Percentiles rank a stretch among this genome's conserved stretches.
Evolutionary conservation across 1,140 invertebrate species (phyloP).

Genomic region (Calephelis virginiensis): DNA sequence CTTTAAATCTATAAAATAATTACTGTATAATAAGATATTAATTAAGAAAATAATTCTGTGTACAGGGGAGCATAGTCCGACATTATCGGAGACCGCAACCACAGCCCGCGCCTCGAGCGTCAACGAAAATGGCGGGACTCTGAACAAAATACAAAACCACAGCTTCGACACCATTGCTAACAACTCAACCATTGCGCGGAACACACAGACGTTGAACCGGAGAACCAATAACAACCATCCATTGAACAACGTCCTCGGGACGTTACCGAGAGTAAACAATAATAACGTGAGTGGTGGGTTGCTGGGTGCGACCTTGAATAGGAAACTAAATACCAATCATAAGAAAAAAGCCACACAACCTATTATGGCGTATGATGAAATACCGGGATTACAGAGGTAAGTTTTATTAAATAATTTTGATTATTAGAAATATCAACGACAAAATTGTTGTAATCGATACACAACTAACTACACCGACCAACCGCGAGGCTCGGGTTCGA

Average conservation of each 20-base stretch:
- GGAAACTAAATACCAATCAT: conserved; percentile 71
- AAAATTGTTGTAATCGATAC: neutral
- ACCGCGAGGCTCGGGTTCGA: no score
- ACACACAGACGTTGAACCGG: conserved; percentile 64
- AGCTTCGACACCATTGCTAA: conserved; percentile 77
- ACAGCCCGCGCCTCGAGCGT: conserved; percentile 88
- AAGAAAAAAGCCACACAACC: conserved; percentile 69
- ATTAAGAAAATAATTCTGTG: conserved; percentile 26
- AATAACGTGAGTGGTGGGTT: conserved; percentile 54
- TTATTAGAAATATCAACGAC: neutral
- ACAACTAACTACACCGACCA: no score
- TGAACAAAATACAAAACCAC: conserved; percentile 75
- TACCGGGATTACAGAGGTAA: conserved; percentile 81
- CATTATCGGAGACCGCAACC: conserved; percentile 88
- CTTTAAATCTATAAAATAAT: no score
- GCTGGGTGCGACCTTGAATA: conserved; percentile 57
- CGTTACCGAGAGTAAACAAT: conserved; percentile 76
- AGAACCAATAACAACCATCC: conserved; percentile 54
- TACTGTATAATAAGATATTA: no score
- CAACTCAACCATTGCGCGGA: conserved; percentile 54
- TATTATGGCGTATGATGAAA: conserved; percentile 79
- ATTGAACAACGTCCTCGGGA: conserved; percentile 77
- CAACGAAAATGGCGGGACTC: conserved; percentile 60
- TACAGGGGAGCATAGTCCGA: conserved; percentile 87
- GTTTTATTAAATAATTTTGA: neutral